These are phyloP conservation scores for Aleiodes sp. DNA, from an alignment of 1,140 invertebrate genomes.

Conservation along the genomic window DNA sequence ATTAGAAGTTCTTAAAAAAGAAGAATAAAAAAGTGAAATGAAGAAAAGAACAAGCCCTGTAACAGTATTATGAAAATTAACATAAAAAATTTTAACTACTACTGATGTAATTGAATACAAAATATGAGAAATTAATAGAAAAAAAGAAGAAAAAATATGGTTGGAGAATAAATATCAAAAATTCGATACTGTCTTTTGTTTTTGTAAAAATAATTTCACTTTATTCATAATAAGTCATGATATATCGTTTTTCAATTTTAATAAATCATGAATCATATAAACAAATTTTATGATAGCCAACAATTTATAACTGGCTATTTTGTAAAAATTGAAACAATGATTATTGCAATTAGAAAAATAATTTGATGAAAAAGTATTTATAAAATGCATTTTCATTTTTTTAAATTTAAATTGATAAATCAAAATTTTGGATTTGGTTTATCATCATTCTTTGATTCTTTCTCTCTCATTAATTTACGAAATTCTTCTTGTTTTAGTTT, in stretches of 20 bases:
- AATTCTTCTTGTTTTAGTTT: constrained; percentile 27
- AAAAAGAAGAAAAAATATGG: constrained; percentile 23
- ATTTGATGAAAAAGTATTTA: not conserved
- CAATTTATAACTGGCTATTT: not conserved
- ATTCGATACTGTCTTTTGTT: constrained; percentile 17
- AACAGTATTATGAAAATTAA: constrained; percentile 34
- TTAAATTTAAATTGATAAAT: not conserved
- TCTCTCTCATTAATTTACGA: constrained; percentile 16
- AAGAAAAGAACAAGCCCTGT: constrained; percentile 3
- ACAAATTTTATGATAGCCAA: too few species aligned
- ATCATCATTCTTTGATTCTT: constrained; percentile 12
- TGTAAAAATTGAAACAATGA: not conserved
- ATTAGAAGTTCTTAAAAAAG: constrained; percentile 29
- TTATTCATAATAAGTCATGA: too few species aligned
- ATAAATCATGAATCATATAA: too few species aligned
- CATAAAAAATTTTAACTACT: constrained; percentile 30
- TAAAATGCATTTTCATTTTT: not conserved
- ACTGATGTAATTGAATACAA: constrained; percentile 29
- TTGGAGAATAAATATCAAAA: constrained; percentile 30
- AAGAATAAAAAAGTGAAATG: not conserved
- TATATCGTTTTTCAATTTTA: too few species aligned
- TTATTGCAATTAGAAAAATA: not conserved
- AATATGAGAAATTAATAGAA: constrained; percentile 9
- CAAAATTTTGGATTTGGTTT: constrained; percentile 29
- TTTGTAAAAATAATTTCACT: constrained; percentile 10